Percentiles rank a stretch among this genome's conserved stretches.
phyloP scores from a whole-genome alignment of 64 coral and sea anemone species.

The Montipora foliosa region DNA sequence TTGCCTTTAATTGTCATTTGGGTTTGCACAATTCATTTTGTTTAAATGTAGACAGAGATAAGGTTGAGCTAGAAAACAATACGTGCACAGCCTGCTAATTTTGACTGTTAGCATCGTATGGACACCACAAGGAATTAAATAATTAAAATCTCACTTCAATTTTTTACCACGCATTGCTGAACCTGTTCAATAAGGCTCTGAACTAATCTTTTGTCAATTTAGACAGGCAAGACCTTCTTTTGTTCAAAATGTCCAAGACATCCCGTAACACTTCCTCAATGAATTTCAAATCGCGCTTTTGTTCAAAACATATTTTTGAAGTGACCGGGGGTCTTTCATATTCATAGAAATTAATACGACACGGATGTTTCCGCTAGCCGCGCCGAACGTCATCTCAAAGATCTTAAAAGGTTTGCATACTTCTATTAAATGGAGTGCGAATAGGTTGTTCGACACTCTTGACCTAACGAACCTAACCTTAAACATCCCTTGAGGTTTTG shows the following conservation, averaged over 20 bases:
- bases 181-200: too few species aligned
- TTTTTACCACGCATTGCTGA: too few species aligned
- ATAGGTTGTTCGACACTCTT: too few species aligned
- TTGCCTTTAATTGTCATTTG: not conserved
- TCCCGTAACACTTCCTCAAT: not conserved
- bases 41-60: not conserved
- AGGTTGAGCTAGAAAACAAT: not conserved
- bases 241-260: not conserved
- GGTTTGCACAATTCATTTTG: not conserved
- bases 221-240: not conserved
- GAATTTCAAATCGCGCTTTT: not conserved
- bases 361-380: not conserved
- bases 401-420: not conserved
- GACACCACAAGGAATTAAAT: too few species aligned
- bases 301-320: not conserved
- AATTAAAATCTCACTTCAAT: too few species aligned
- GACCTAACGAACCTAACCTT: not conserved
- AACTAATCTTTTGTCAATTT: not conserved
- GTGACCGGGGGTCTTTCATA: not conserved
- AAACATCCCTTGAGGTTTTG: not conserved
- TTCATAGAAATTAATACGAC: not conserved
- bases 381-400: not conserved
- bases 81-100: too few species aligned
- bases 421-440: too few species aligned
- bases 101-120: too few species aligned